These are phyloP conservation scores for Gila orcuttii DNA, from an alignment of 2,113 vertebrate genomes.

Conservation along the genomic window DNA sequence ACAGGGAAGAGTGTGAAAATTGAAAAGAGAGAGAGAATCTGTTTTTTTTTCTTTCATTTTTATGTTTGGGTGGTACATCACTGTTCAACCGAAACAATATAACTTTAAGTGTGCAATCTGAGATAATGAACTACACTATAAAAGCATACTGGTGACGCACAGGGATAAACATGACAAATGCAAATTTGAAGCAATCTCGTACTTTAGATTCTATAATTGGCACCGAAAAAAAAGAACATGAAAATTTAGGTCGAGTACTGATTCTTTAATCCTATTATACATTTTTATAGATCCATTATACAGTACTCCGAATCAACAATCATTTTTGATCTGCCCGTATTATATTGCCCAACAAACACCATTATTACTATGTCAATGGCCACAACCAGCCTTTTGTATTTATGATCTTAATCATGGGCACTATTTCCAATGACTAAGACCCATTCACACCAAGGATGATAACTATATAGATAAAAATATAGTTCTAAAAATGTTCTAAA, in stretches of 20 bases:
- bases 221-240: not conserved
- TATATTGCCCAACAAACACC: not conserved
- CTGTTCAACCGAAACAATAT: not conserved
- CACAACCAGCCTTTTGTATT: not conserved
- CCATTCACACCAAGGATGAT: too few species aligned
- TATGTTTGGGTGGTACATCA: not conserved
- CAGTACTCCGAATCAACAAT: not conserved
- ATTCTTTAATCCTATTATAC: not conserved
- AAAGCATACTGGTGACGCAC: not conserved
- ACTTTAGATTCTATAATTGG: not conserved
- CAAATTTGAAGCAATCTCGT: not conserved
- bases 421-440: not conserved
- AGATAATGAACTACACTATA: not conserved
- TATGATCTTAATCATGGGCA: not conserved
- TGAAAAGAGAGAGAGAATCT: not conserved
- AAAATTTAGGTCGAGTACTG: not conserved
- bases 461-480: too few species aligned
- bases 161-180: not conserved
- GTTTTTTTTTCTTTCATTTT: not conserved
- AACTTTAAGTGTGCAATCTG: not conserved
- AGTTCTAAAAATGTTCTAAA: too few species aligned
- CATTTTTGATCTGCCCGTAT: not conserved
- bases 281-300: constrained; percentile 7
- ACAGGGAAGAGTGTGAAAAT: not conserved
- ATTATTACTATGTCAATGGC: not conserved